Percentiles rank a stretch among this genome's conserved stretches.
These are phyloP conservation scores for Brachionus angularis DNA, from an alignment of 1,140 invertebrate genomes.

Conservation along the genomic window DNA sequence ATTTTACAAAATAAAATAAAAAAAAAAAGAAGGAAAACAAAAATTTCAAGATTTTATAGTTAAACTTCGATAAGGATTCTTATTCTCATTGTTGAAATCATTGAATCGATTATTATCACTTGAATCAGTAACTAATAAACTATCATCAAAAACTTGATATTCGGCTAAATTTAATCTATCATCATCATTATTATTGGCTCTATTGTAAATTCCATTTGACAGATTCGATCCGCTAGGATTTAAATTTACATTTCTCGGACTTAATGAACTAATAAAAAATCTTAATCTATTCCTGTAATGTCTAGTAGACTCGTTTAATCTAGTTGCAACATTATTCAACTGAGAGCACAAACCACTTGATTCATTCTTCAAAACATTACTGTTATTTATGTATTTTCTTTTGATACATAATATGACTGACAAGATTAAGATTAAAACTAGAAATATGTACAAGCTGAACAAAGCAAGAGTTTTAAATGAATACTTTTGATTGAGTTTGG, in stretches of 20 bases:
- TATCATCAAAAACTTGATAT: slow-evolving; percentile 33
- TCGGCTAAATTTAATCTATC: slow-evolving; percentile 33
- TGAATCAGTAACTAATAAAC: slow-evolving; percentile 1
- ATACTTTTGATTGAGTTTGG: not conserved
- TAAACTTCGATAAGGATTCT: slow-evolving; percentile 31
- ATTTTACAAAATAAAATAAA: no score
- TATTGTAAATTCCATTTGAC: slow-evolving; percentile 28
- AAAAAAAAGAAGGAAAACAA: not conserved
- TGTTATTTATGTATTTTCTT: not conserved
- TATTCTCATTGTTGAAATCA: not conserved
- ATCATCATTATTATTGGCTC: slow-evolving; percentile 10
- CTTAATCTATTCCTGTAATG: not conserved
- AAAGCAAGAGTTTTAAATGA: not conserved
- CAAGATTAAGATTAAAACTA: slow-evolving; percentile 5
- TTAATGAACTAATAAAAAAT: not conserved
- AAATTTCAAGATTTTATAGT: slow-evolving; percentile 27
- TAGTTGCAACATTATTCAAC: not conserved
- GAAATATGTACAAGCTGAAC: slow-evolving; percentile 15
- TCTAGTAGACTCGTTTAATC: not conserved
- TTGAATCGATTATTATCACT: slow-evolving; percentile 3
- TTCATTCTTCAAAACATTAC: not conserved
- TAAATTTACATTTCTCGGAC: not conserved
- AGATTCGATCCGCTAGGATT: not conserved
- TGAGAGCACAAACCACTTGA: not conserved
- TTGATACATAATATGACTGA: not conserved